Evolutionary conservation across 37 sponge, comb jelly and placozoan species (phyloP), one percentile per base, ranked within the genome.

Genomic region (Crambe crambe): DNA sequence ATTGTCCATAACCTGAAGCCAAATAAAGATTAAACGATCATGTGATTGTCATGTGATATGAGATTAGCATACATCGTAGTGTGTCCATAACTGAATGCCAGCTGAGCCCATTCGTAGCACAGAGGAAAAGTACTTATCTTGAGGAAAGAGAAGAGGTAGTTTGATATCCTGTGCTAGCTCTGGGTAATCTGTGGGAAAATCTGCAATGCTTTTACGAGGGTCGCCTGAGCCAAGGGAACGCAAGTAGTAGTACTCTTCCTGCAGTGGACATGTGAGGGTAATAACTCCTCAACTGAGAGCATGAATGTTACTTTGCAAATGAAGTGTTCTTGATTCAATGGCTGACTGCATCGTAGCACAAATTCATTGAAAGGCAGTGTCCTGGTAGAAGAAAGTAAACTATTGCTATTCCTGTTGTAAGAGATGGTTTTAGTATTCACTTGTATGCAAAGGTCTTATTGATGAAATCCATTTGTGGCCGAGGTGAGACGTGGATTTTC

Each of bases 1-100:
- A 66, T 97, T 97, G 68, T 97, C 97, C 97, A 97, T 97, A 18
- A 97, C 89, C 95, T 95, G 71, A 41, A 34, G 2, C 26, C 8
- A 1, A 3, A 73, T 8, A n/a, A n/a, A n/a, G n/a, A n/a, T n/a
- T n/a, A n/a, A n/a, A n/a, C 25, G 27, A 73, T 54, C 56, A 51
- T 23, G 35, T 29, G 20, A 36, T 5, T 10, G 31, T 36, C 38
- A 68, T 68, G 6, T 36, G 12, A 23, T 4, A 5, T 29, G 5
- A 61, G 25, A 6, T 0, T 27, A 17, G 10, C 87, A 67, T 56
- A 95, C 96, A 86, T 97, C 97, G 66, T 94, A 97, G 73, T 97
- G 97, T 2, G 97, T 97, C 95, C 96, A 97, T 0, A 97, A 80
- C 34, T 86, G 87, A 1, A 94, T 57, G n/a, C 72, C 77, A 37